Conservation (phyloP, 2,797 vertebrate genomes). For the Poliocrania exsul region DNA sequence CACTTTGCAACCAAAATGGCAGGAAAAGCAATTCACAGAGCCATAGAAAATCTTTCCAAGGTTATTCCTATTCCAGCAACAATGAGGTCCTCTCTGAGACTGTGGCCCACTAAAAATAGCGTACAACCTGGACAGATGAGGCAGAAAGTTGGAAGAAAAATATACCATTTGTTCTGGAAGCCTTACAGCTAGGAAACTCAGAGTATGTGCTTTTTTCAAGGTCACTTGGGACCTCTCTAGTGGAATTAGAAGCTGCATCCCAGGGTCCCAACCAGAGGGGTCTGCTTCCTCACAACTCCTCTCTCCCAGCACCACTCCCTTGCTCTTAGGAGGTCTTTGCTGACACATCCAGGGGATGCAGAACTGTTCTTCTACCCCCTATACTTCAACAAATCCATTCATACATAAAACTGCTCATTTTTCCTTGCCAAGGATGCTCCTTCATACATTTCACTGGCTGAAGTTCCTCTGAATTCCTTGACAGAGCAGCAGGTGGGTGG, state of each 20-base stretch:
- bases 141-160: background rate
- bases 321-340: background rate
- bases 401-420: background rate
- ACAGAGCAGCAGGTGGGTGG: rapidly evolving
- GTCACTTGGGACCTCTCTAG: background rate
- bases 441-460: background rate
- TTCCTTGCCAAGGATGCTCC: background rate
- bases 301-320: background rate
- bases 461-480: background rate
- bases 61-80: background rate
- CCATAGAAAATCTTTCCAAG: background rate
- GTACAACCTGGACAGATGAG: background rate
- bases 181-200: background rate
- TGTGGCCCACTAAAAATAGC: background rate
- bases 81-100: background rate
- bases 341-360: background rate
- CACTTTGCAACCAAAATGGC: conserved; percentile 7
- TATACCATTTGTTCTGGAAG: background rate
- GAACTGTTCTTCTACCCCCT: background rate
- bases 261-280: background rate
- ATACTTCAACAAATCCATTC: background rate
- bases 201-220: background rate
- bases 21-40: background rate
- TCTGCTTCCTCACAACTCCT: background rate
- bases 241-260: background rate